Evolutionary conservation across 2,888 invertebrate species (phyloP).

Genomic region (Antheraea yamamai): DNA sequence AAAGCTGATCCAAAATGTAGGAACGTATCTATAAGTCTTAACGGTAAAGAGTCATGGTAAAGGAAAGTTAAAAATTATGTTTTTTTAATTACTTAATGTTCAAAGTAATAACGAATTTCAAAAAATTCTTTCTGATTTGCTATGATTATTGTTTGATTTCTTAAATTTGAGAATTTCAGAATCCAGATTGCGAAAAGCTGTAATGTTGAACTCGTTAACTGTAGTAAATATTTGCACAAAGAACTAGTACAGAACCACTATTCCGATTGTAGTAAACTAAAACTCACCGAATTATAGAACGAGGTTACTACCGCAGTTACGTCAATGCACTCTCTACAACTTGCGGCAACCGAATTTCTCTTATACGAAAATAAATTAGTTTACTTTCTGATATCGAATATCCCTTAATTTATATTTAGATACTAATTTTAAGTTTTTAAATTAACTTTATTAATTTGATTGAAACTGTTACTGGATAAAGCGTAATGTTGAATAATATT

Average conservation of each 20-base stretch:
- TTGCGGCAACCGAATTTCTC: conserved; percentile 9
- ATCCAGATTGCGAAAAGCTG: conserved; percentile 17
- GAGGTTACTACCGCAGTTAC: conserved; percentile 24
- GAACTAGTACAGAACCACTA: conserved; percentile 22
- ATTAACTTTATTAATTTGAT: background rate
- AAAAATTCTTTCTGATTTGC: background rate
- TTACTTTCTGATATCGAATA: conserved; percentile 25
- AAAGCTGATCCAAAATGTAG: no score
- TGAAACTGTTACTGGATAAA: background rate
- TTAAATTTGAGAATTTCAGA: conserved; percentile 16
- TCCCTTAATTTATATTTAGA: conserved; percentile 31
- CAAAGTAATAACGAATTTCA: background rate
- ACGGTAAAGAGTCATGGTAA: no score
- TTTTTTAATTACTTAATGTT: no score
- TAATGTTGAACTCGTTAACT: conserved; percentile 21
- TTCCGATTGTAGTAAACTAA: conserved; percentile 23
- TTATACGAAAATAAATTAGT: conserved; percentile 14
- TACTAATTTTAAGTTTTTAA: background rate
- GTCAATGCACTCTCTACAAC: conserved; percentile 18
- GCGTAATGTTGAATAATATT: background rate
- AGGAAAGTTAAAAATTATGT: no score
- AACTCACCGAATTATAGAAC: conserved; percentile 22
- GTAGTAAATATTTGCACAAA: conserved; percentile 24
- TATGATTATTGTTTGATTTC: conserved; percentile 12
- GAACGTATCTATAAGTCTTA: no score